Conservation (phyloP, 2,888 invertebrate species). For the Acrobasis repandana region DNA sequence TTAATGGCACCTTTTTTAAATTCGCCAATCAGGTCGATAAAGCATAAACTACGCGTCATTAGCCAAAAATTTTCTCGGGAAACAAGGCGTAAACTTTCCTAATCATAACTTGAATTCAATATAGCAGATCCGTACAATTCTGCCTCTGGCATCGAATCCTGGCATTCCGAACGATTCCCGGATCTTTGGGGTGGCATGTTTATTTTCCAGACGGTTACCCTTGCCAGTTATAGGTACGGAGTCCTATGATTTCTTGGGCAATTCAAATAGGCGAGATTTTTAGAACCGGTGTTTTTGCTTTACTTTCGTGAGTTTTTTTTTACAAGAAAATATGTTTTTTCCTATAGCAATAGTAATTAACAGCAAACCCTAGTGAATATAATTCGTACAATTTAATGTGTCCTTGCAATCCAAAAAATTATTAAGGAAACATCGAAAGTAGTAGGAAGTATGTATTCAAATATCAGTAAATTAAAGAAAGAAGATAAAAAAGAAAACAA, state of each 20-base stretch:
- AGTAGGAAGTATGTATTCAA: too few relatives aligned
- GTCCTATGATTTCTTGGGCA: slow-evolving; percentile 3
- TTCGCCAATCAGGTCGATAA: slow-evolving; percentile 22
- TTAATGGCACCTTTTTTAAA: neutral
- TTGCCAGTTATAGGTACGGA: slow-evolving; percentile 24
- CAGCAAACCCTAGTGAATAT: too few relatives aligned
- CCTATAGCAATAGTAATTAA: neutral
- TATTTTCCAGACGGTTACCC: slow-evolving; percentile 70
- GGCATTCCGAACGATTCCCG: slow-evolving; percentile 44
- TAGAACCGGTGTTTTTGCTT: neutral
- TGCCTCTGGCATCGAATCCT: slow-evolving; percentile 61
- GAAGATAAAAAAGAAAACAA: too few relatives aligned
- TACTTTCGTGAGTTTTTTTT: neutral
- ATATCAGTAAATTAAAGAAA: too few relatives aligned
- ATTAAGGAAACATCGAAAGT: too few relatives aligned
- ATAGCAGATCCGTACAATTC: slow-evolving; percentile 52
- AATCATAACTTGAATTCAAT: slow-evolving; percentile 71
- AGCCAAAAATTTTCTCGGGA: slow-evolving; percentile 42
- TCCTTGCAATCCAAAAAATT: too few relatives aligned
- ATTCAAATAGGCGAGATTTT: slow-evolving; percentile 1
- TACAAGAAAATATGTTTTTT: neutral
- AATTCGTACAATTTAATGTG: too few relatives aligned
- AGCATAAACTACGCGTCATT: slow-evolving; percentile 34
- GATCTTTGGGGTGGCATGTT: slow-evolving; percentile 60
- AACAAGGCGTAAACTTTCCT: slow-evolving; percentile 54